phyloP scores from a whole-genome alignment of 2,113 vertebrate species.

The Onychostoma macrolepis region DNA sequence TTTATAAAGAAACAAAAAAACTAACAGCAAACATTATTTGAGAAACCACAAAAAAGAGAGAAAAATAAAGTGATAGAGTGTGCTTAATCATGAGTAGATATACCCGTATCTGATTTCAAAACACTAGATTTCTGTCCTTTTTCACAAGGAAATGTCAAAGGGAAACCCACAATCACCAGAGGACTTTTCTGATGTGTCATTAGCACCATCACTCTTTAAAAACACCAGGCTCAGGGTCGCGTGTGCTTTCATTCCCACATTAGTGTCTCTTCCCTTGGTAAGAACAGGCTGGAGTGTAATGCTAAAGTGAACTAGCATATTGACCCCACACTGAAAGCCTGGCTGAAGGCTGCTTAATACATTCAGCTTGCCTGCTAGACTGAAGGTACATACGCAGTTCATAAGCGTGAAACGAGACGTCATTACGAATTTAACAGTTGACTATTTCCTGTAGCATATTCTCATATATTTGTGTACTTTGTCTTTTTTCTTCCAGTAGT shows the following conservation, averaged over 20 bases:
- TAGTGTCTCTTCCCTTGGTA: constrained; percentile 80
- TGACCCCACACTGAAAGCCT: constrained; percentile 72
- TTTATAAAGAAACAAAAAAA: constrained; percentile 79
- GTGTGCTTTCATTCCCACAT: constrained; percentile 65
- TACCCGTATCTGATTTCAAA: constrained; percentile 83
- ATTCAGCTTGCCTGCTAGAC: constrained; percentile 73
- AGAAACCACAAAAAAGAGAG: constrained; percentile 59
- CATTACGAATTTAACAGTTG: constrained; percentile 69
- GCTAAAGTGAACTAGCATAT: constrained; percentile 68
- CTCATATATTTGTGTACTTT: constrained; percentile 67
- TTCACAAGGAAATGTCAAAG: constrained; percentile 73
- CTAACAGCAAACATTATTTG: constrained; percentile 63
- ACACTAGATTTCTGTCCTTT: constrained; percentile 69
- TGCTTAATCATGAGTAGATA: constrained; percentile 78
- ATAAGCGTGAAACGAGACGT: constrained; percentile 72
- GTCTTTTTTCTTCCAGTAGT: constrained; percentile 64
- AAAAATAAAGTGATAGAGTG: constrained; percentile 78
- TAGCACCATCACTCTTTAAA: constrained; percentile 76
- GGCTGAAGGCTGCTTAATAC: constrained; percentile 74
- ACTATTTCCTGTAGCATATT: constrained; percentile 75
- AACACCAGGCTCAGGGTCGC: constrained; percentile 58
- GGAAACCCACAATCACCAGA: constrained; percentile 75
- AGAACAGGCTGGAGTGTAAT: constrained; percentile 79
- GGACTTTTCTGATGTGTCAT: constrained; percentile 74
- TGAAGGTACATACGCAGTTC: constrained; percentile 63